Evolutionary conservation across 2,888 invertebrate species (phyloP).

Genomic region (Tipula unca): DNA sequence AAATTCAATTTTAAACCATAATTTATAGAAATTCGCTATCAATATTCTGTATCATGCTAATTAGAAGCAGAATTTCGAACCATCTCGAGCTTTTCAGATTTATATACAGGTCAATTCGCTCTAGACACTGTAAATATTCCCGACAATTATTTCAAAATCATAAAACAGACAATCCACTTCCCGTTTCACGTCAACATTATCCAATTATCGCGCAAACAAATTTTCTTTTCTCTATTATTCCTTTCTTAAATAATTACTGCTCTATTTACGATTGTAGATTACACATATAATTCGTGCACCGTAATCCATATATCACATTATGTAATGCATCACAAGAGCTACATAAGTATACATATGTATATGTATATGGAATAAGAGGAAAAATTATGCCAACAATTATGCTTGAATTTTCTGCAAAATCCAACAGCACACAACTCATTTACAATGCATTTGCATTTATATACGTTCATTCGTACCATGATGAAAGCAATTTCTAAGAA

Average conservation of each 20-base stretch:
- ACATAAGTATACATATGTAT: background rate
- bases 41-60: too few species aligned
- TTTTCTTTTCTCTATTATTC: background rate
- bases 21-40: too few species aligned
- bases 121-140: too few species aligned
- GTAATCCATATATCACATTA: background rate
- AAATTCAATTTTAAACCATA: too few species aligned
- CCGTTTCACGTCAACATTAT: background rate
- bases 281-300: background rate
- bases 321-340: background rate
- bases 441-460: background rate
- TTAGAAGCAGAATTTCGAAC: too few species aligned
- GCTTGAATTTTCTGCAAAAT: background rate
- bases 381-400: conserved; percentile 1
- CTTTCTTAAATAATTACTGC: background rate
- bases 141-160: background rate
- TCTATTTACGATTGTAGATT: background rate
- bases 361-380: background rate
- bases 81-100: too few species aligned
- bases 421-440: background rate
- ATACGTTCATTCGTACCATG: background rate
- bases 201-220: background rate
- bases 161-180: background rate
- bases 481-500: background rate
- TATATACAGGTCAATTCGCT: too few species aligned